Evolutionary conservation across 2,113 vertebrate species (phyloP).

Genomic region (Cyprinus carpio): DNA sequence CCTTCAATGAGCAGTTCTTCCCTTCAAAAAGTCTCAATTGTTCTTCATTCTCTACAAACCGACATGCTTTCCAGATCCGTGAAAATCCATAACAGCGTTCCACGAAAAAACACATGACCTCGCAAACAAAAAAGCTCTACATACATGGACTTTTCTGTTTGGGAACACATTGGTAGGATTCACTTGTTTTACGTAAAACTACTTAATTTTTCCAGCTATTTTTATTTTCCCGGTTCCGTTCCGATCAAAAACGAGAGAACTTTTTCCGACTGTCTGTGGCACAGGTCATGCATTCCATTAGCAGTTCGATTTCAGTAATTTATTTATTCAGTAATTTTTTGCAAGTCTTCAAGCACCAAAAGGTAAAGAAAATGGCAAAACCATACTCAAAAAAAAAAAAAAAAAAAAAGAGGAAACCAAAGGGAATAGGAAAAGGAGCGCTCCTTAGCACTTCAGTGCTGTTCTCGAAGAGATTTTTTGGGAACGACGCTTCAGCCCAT

Average conservation of each 20-base stretch:
- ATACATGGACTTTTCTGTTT: slow-evolving; percentile 66
- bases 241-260: slow-evolving; percentile 62
- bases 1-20: slow-evolving; percentile 33
- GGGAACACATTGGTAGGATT: slow-evolving; percentile 53
- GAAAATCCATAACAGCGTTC: slow-evolving; percentile 39
- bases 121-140: slow-evolving; percentile 64
- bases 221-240: slow-evolving; percentile 44
- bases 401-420: slow-evolving; percentile 51
- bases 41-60: slow-evolving; percentile 51
- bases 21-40: slow-evolving; percentile 32
- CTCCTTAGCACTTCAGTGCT: slow-evolving; percentile 39
- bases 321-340: slow-evolving; percentile 75
- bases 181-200: slow-evolving; percentile 54
- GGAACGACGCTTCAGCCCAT: slow-evolving; percentile 65
- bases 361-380: slow-evolving; percentile 44
- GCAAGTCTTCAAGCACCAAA: slow-evolving; percentile 80
- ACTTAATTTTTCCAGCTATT: slow-evolving; percentile 57
- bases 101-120: slow-evolving; percentile 62
- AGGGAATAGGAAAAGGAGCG: slow-evolving; percentile 57
- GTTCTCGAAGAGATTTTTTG: slow-evolving; percentile 55
- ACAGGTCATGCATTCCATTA: slow-evolving; percentile 81
- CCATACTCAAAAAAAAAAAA: background rate
- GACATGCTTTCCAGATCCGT: slow-evolving; percentile 61
- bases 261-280: slow-evolving; percentile 70
- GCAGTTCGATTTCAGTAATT: slow-evolving; percentile 67